Evolutionary conservation across 2,113 vertebrate genomes (phyloP).

Genomic region (Stigmatopora argus): DNA sequence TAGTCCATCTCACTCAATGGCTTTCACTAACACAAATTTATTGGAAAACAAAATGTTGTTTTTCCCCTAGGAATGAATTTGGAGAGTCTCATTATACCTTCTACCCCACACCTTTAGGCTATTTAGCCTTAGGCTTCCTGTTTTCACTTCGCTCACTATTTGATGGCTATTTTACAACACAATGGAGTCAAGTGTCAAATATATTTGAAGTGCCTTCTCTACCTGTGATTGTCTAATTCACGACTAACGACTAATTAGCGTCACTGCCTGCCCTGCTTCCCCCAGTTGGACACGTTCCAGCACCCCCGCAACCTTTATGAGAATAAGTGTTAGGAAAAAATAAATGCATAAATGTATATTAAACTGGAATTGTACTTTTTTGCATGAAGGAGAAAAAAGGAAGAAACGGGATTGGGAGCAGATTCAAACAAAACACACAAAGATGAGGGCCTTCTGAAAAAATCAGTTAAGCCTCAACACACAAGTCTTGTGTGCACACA

Average conservation of each 20-base stretch:
- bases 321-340: no score
- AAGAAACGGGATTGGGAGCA: slow-evolving; percentile 29
- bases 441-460: slow-evolving; percentile 53
- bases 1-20: slow-evolving; percentile 22
- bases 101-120: slow-evolving; percentile 7
- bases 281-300: no score
- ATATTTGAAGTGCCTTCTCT: no score
- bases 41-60: slow-evolving; percentile 50
- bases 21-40: slow-evolving; percentile 50
- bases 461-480: slow-evolving; percentile 53
- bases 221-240: no score
- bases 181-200: background rate
- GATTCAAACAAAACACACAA: no score
- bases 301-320: no score
- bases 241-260: no score
- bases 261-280: no score
- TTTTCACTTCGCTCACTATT: background rate
- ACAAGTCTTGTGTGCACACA: slow-evolving; percentile 22
- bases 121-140: background rate
- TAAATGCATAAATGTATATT: no score
- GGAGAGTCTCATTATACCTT: slow-evolving; percentile 53
- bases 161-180: slow-evolving; percentile 16
- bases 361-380: background rate
- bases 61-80: slow-evolving; percentile 56
- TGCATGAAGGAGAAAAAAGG: background rate